Percentiles rank a stretch among this genome's conserved stretches.
These are phyloP conservation scores for Pentalonia nigronervosa DNA, from an alignment of 1,140 invertebrate species.

Conservation along the genomic window DNA sequence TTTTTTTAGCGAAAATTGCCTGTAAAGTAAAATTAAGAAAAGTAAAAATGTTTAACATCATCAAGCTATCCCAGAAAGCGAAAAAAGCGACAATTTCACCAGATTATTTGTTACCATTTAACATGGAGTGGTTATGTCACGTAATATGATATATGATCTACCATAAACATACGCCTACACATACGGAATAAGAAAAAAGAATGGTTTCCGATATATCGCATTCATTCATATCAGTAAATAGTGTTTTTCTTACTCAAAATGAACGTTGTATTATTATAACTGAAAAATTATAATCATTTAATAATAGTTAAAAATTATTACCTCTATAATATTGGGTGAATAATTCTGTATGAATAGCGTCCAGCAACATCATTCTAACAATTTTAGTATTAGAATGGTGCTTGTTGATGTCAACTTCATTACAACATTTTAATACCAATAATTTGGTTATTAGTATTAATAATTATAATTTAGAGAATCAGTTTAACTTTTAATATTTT, in stretches of 20 bases:
- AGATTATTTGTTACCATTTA: not conserved
- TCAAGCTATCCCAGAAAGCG: not conserved
- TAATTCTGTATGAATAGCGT: not conserved
- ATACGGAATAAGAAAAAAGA: not conserved
- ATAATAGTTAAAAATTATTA: not conserved
- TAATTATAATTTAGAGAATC: not conserved
- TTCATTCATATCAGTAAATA: not conserved
- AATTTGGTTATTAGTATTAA: not conserved
- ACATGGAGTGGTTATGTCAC: not conserved
- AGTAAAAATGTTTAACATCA: not conserved
- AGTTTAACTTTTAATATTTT: not conserved
- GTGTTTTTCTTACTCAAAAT: not conserved
- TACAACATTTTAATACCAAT: not conserved
- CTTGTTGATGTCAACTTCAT: no score
- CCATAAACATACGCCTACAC: not conserved
- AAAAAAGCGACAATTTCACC: not conserved
- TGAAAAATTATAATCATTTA: no score
- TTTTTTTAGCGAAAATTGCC: not conserved
- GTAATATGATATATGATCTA: not conserved
- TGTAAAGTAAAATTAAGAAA: not conserved
- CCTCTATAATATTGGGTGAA: not conserved
- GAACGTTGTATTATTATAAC: no score
- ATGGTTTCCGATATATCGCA: not conserved
- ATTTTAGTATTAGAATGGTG: no score
- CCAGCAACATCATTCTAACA: not conserved